Percentiles rank a stretch among this genome's conserved stretches.
Conservation (phyloP, 2,113 vertebrate species). For the Oophaga pumilio region DNA sequence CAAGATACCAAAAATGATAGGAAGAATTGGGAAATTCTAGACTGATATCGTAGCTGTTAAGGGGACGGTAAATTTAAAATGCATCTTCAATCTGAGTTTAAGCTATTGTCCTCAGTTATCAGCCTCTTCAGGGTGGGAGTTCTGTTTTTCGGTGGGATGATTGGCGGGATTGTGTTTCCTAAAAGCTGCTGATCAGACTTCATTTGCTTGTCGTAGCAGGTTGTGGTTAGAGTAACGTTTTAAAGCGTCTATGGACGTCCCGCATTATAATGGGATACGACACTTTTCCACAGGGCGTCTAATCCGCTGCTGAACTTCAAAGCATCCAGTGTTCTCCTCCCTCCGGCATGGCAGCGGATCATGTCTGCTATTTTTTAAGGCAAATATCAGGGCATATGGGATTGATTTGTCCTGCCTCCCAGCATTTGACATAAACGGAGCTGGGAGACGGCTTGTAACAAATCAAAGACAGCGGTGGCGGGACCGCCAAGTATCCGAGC, state of each 20-base stretch:
- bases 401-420: conserved; percentile 30
- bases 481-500: background rate
- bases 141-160: no score
- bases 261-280: background rate
- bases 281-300: background rate
- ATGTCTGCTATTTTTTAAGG: conserved; percentile 13
- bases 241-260: background rate
- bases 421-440: conserved; percentile 11
- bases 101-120: background rate
- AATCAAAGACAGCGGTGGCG: conserved; percentile 30
- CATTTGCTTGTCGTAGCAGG: background rate
- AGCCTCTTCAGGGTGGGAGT: background rate
- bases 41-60: background rate
- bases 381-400: conserved; percentile 11
- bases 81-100: background rate
- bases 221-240: background rate
- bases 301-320: conserved; percentile 26
- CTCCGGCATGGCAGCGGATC: background rate
- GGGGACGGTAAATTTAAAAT: background rate
- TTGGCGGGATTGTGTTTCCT: background rate
- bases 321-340: background rate
- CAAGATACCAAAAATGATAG: background rate
- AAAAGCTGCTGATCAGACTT: background rate
- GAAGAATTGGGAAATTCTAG: background rate
- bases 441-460: background rate